Percentiles rank a stretch among this genome's conserved stretches.
These are phyloP conservation scores for Virgularia gustaviana DNA, from an alignment of 92 coral and sea anemone species.

Conservation along the genomic window DNA sequence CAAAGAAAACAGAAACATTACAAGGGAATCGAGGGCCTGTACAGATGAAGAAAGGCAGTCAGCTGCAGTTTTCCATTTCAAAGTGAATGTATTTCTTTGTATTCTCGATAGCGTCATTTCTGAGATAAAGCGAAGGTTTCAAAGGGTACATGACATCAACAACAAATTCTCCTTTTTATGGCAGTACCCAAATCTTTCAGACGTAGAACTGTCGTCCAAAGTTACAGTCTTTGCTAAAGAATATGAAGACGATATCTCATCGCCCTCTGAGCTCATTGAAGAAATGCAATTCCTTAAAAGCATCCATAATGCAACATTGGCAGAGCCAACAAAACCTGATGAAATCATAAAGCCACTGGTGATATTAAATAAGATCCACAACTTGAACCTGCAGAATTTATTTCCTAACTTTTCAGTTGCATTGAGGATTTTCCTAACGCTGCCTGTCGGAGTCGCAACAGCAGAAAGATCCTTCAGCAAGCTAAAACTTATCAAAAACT, in stretches of 20 bases:
- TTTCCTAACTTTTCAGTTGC: not conserved
- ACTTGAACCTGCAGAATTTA: not conserved
- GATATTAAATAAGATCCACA: not conserved
- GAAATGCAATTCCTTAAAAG: not conserved
- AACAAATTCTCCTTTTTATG: constrained; percentile 7
- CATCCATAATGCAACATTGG: not conserved
- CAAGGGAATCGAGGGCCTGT: constrained; percentile 19
- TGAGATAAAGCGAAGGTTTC: constrained; percentile 11
- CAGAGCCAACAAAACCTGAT: not conserved
- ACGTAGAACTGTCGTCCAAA: not conserved
- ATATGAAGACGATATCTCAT: not conserved
- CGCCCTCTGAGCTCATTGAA: not conserved
- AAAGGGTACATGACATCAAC: not conserved
- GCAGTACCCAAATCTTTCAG: constrained; percentile 17
- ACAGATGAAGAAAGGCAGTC: constrained; percentile 7
- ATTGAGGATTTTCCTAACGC: not conserved
- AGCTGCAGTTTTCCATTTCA: constrained; percentile 15
- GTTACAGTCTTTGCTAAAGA: constrained; percentile 5
- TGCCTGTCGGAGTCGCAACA: constrained; percentile 7
- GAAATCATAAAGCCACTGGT: not conserved
- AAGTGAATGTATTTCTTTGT: not conserved
- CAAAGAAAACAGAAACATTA: constrained; percentile 3
- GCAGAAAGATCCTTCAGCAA: constrained; percentile 15
- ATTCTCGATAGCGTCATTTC: constrained; percentile 13
- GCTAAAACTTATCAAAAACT: constrained; percentile 5